Conservation (phyloP, 2,113 vertebrate genomes). For the Ictidomys tridecemlineatus region DNA sequence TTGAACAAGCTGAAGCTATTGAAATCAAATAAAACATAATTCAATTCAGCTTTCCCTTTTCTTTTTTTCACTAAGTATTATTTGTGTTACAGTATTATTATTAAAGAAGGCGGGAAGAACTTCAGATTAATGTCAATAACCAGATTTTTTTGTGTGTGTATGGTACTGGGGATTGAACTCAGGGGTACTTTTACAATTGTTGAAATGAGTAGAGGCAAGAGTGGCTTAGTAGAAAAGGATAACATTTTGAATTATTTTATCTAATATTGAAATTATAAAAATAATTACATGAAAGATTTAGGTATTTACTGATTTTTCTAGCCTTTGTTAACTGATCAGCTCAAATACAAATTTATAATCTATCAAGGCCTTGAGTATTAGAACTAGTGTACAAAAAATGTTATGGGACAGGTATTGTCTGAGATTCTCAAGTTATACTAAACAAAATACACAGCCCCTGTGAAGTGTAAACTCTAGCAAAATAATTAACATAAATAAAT, state of each 20-base stretch:
- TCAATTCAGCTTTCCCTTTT: not conserved
- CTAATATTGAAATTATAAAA: slow-evolving; percentile 39
- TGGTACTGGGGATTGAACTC: too few species aligned
- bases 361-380: not conserved
- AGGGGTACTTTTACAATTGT: not conserved
- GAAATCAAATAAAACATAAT: slow-evolving; percentile 32
- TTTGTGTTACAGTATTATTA: not conserved
- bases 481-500: not conserved
- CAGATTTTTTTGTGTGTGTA: not conserved
- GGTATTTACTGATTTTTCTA: not conserved
- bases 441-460: not conserved
- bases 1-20: not conserved
- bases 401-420: not conserved
- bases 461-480: not conserved
- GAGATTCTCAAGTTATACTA: not conserved
- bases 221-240: not conserved
- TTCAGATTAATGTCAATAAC: slow-evolving; percentile 33
- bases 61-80: not conserved
- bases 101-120: not conserved
- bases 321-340: not conserved
- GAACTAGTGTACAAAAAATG: not conserved
- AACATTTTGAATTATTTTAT: not conserved
- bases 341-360: not conserved
- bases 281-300: not conserved
- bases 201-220: slow-evolving; percentile 12